phyloP scores from a whole-genome alignment of 2,888 invertebrate genomes.

The Ashinkailepas kermadecensis region DNA sequence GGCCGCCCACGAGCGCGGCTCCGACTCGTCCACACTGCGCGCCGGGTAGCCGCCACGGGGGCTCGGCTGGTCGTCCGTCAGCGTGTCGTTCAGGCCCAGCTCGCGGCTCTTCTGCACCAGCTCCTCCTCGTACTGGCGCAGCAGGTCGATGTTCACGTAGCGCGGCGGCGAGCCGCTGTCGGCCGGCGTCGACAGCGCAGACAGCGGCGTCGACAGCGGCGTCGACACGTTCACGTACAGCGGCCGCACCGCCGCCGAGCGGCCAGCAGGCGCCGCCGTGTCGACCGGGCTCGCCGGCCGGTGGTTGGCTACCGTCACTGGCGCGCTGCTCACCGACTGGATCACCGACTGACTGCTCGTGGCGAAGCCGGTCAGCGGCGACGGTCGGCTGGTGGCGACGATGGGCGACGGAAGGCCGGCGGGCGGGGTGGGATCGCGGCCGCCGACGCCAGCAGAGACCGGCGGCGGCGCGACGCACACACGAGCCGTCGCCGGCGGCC shows the following conservation, averaged over 20 bases:
- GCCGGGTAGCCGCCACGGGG: not conserved
- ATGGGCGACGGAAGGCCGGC: too few relatives aligned
- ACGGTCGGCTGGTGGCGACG: too few relatives aligned
- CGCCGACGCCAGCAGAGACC: too few relatives aligned
- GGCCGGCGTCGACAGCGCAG: not conserved
- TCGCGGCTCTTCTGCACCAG: conserved; percentile 13
- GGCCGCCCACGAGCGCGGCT: not conserved
- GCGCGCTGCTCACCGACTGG: too few relatives aligned
- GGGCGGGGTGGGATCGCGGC: too few relatives aligned
- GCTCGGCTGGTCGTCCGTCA: not conserved
- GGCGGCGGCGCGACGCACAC: not conserved
- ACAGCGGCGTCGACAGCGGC: not conserved
- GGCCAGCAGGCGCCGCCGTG: not conserved
- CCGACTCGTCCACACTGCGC: not conserved
- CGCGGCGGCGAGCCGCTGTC: not conserved
- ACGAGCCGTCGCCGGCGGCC: not conserved
- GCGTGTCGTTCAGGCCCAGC: conserved; percentile 18
- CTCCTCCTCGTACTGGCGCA: conserved; percentile 12
- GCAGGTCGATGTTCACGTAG: conserved; percentile 11
- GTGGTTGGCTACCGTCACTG: too few relatives aligned
- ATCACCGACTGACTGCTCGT: too few relatives aligned
- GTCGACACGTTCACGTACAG: conserved; percentile 3
- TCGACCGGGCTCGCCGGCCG: too few relatives aligned
- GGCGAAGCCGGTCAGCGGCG: too few relatives aligned
- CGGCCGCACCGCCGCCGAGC: not conserved